A percentile compares a stretch with the other conserved stretches of the same genome.
Evolutionary conservation across 2,113 vertebrate genomes (phyloP).

Genomic region (Phylloscopus trochiloides): DNA sequence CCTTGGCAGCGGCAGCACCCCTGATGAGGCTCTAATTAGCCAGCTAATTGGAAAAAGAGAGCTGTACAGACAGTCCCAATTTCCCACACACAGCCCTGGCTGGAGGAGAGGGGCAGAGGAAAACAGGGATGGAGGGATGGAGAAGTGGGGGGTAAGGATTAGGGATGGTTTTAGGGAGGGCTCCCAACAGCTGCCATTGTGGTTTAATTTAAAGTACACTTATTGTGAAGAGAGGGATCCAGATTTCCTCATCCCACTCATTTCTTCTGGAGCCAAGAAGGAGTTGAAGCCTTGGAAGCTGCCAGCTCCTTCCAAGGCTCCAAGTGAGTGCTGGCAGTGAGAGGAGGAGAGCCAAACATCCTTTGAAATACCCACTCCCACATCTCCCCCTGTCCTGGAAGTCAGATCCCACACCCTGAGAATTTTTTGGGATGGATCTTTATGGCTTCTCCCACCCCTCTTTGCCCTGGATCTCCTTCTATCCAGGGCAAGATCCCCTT

Average conservation of each 20-base stretch:
- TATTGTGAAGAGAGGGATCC: not conserved
- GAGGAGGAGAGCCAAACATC: not conserved
- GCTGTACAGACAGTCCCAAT: not conserved
- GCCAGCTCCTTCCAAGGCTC: not conserved
- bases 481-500: not conserved
- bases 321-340: not conserved
- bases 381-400: not conserved
- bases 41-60: constrained; percentile 32
- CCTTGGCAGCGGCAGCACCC: not conserved
- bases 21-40: not conserved
- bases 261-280: not conserved
- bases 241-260: not conserved
- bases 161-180: not conserved
- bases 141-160: accelerated
- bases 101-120: not conserved
- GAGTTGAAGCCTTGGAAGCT: not conserved
- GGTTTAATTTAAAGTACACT: not conserved
- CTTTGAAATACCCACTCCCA: not conserved
- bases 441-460: not conserved
- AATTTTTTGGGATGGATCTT: not conserved
- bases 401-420: not conserved
- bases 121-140: not conserved
- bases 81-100: not conserved
- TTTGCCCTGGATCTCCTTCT: not conserved
- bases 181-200: not conserved